Conservation (phyloP, 2,797 vertebrate genomes). For the Platalea minor region DNA sequence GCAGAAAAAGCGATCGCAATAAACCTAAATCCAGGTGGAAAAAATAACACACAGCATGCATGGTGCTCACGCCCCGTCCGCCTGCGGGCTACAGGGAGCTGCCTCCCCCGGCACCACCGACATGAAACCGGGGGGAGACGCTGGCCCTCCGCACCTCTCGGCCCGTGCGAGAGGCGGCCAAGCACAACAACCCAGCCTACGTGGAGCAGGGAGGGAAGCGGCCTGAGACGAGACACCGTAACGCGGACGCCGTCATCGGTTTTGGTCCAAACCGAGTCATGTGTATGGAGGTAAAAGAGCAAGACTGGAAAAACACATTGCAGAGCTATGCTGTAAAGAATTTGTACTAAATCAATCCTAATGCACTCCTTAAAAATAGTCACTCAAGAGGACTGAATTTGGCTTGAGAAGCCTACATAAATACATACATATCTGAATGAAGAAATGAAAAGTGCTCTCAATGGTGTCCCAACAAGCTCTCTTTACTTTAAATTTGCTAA, state of each 20-base stretch:
- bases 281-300: background rate
- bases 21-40: background rate
- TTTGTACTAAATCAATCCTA: background rate
- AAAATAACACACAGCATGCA: background rate
- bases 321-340: background rate
- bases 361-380: background rate
- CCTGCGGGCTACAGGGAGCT: background rate
- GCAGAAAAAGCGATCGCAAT: background rate
- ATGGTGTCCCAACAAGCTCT: background rate
- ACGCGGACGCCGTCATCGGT: accelerated
- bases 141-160: background rate
- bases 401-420: background rate
- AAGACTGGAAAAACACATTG: slow-evolving; percentile 1
- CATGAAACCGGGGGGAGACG: background rate
- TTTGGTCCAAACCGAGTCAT: background rate
- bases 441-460: background rate
- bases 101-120: background rate
- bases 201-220: background rate
- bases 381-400: background rate
- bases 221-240: background rate
- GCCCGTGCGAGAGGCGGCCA: background rate
- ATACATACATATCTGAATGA: background rate
- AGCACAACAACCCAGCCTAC: background rate
- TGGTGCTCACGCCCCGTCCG: accelerated
- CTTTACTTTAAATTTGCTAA: background rate